Evolutionary conservation across 2,888 invertebrate genomes (phyloP).

Genomic region (Epistrophella euchroma): DNA sequence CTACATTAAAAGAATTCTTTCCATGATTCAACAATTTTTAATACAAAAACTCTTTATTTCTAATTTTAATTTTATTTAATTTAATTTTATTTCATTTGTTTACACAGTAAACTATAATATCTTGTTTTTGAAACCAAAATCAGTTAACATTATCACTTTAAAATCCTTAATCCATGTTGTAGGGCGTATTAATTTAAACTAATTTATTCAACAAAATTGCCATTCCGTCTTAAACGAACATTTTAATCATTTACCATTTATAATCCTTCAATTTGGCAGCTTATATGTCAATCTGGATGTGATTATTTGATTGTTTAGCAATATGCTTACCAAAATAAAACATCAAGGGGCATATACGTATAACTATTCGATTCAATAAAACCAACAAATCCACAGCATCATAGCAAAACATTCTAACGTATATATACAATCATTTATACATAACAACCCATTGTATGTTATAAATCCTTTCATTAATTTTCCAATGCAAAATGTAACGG

Average conservation of each 20-base stretch:
- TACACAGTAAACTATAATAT: background rate
- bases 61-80: no score
- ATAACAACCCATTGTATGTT: background rate
- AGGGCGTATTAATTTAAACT: background rate
- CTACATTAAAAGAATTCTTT: no score
- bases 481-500: slow-evolving; percentile 13
- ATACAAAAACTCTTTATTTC: no score
- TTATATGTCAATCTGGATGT: slow-evolving; percentile 5
- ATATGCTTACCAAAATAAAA: slow-evolving; percentile 1
- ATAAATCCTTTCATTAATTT: slow-evolving; percentile 17
- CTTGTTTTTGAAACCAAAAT: background rate
- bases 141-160: background rate
- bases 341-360: background rate
- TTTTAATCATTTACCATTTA: slow-evolving; percentile 18
- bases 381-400: background rate
- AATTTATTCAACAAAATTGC: background rate
- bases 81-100: no score
- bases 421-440: background rate
- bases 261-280: slow-evolving; percentile 9
- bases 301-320: background rate
- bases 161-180: background rate
- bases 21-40: no score
- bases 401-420: background rate
- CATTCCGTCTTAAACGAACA: background rate
- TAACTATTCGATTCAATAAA: background rate